These are phyloP conservation scores for Leptinotarsa haldemani DNA, from an alignment of 2,888 invertebrate genomes.

Conservation along the genomic window DNA sequence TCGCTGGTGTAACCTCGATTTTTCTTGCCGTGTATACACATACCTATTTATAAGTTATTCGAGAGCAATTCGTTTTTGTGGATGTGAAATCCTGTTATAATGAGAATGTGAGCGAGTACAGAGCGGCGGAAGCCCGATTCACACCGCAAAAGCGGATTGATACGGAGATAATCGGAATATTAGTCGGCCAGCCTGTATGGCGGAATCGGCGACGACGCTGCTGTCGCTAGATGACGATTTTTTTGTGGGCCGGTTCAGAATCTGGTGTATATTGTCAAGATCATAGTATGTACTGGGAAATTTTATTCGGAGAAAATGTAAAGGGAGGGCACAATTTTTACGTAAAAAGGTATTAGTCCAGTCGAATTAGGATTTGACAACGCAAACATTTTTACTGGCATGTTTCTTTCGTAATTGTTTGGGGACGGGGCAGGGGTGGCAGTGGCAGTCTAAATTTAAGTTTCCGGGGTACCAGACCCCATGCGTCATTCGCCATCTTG, in stretches of 20 bases:
- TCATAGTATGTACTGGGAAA: too few relatives aligned
- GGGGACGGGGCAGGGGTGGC: too few relatives aligned
- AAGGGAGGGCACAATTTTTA: too few relatives aligned
- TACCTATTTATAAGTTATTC: slow-evolving; percentile 20
- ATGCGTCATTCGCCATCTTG: too few relatives aligned
- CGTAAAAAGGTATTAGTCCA: too few relatives aligned
- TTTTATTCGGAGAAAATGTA: too few relatives aligned
- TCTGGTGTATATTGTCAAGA: too few relatives aligned
- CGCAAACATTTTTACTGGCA: too few relatives aligned
- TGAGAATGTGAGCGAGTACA: slow-evolving; percentile 12
- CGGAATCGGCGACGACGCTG: background rate
- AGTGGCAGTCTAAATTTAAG: too few relatives aligned
- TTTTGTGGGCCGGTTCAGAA: background rate
- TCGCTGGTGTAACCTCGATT: slow-evolving; percentile 15
- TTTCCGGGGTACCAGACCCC: too few relatives aligned
- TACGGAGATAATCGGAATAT: slow-evolving; percentile 1
- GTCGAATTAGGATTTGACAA: too few relatives aligned
- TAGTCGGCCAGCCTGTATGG: background rate
- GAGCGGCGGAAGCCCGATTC: slow-evolving; percentile 1
- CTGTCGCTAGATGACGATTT: background rate
- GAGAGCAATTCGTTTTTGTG: slow-evolving; percentile 20
- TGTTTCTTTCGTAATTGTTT: too few relatives aligned
- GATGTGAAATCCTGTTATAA: slow-evolving; percentile 17
- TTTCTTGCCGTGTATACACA: slow-evolving; percentile 11
- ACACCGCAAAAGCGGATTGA: background rate